phyloP scores from a whole-genome alignment of 1,140 invertebrate genomes.

The Brachionus calyciflorus region DNA sequence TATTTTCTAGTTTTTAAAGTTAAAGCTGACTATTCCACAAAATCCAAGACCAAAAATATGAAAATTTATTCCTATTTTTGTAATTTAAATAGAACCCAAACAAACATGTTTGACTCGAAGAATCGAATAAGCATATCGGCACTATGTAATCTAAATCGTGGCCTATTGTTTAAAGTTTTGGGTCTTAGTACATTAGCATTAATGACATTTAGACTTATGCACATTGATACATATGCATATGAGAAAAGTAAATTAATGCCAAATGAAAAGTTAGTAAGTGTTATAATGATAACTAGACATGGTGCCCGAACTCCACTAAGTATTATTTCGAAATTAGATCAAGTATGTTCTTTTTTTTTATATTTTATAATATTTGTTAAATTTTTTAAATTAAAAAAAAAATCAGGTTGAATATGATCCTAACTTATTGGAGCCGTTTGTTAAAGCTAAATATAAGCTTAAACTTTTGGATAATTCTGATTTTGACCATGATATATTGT shows the following conservation, averaged over 20 bases:
- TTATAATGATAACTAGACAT: conserved; percentile 36
- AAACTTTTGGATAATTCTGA: conserved; percentile 24
- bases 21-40: too few species aligned
- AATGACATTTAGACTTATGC: neutral
- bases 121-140: neutral
- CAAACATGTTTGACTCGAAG: neutral
- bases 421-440: conserved; percentile 13
- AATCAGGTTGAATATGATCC: conserved; percentile 27
- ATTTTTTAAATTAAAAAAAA: too few species aligned
- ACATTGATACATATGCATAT: neutral
- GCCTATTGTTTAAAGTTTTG: neutral
- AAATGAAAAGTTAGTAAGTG: conserved; percentile 25
- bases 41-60: too few species aligned
- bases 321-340: conserved; percentile 8
- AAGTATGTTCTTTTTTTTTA: neutral
- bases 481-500: conserved; percentile 38
- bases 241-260: neutral
- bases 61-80: neutral
- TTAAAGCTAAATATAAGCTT: conserved; percentile 22
- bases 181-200: neutral
- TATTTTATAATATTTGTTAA: neutral
- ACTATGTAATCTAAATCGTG: neutral
- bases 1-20: too few species aligned
- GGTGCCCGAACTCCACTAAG: conserved; percentile 38
- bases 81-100: neutral